Conservation (phyloP, 2,888 invertebrate genomes). For the Acanthococcus lagerstroemiae region DNA sequence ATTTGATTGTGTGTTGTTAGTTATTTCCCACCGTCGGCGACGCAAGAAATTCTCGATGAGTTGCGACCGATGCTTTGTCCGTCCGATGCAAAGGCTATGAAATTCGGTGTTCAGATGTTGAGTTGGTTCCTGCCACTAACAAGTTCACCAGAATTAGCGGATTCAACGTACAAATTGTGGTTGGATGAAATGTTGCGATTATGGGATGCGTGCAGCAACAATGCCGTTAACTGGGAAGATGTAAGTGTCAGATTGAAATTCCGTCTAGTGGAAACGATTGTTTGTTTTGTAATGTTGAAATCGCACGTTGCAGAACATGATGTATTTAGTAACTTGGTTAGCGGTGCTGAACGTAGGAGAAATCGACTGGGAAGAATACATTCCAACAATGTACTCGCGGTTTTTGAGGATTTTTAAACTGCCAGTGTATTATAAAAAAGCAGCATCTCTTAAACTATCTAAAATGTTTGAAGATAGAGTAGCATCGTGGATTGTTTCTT, state of each 20-base stretch:
- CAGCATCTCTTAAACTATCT: slow-evolving; percentile 49
- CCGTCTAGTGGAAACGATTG: slow-evolving; percentile 8
- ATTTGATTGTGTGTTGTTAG: slow-evolving; percentile 41
- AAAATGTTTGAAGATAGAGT: slow-evolving; percentile 45
- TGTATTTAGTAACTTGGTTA: slow-evolving; percentile 62
- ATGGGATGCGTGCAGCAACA: slow-evolving; percentile 70
- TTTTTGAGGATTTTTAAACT: slow-evolving; percentile 63
- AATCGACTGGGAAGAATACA: slow-evolving; percentile 77
- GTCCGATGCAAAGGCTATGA: slow-evolving; percentile 49
- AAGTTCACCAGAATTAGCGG: slow-evolving; percentile 52
- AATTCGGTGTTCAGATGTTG: slow-evolving; percentile 50
- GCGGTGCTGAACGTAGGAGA: slow-evolving; percentile 67
- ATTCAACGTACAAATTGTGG: slow-evolving; percentile 64
- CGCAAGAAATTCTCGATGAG: slow-evolving; percentile 76
- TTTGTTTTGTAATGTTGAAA: not conserved
- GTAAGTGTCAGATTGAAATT: no score
- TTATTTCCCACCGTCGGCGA: slow-evolving; percentile 62
- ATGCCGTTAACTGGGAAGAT: slow-evolving; percentile 57
- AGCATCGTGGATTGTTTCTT: slow-evolving; percentile 48
- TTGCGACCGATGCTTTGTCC: slow-evolving; percentile 70
- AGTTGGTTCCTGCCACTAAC: slow-evolving; percentile 67
- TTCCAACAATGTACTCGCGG: slow-evolving; percentile 64
- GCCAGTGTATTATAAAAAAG: slow-evolving; percentile 65
- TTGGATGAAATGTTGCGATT: slow-evolving; percentile 65
- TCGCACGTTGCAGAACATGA: slow-evolving; percentile 49